These are phyloP conservation scores for Pteronura brasiliensis DNA, from an alignment of 2,113 vertebrate species.

Conservation along the genomic window DNA sequence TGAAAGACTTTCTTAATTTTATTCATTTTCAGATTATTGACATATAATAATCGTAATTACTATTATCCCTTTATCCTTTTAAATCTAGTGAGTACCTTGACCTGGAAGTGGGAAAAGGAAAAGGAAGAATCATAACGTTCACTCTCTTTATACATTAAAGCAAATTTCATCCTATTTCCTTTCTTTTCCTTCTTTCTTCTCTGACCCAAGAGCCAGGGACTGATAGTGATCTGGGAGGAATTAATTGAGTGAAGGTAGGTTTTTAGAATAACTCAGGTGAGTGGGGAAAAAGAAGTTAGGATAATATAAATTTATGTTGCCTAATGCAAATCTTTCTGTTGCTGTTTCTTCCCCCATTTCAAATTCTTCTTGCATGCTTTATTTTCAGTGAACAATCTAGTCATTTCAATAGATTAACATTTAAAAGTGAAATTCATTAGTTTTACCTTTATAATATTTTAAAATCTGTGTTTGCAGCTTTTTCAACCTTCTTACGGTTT, in stretches of 20 bases:
- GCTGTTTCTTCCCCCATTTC: neutral
- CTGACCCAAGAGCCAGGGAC: neutral
- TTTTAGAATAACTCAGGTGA: neutral
- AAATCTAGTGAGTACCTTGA: neutral
- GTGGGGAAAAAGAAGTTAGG: neutral
- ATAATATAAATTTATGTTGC: neutral
- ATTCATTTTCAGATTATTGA: neutral
- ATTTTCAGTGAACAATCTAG: neutral
- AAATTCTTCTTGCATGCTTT: neutral
- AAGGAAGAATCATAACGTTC: neutral
- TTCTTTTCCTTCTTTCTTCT: neutral
- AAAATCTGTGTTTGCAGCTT: constrained; percentile 69
- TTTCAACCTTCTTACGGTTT: constrained; percentile 77
- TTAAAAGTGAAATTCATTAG: neutral
- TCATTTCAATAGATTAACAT: neutral
- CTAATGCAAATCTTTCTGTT: neutral
- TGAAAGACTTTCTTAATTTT: neutral
- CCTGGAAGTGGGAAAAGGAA: neutral
- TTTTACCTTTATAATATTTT: constrained; percentile 18
- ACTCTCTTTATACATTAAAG: neutral
- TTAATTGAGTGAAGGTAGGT: neutral
- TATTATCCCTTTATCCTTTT: neutral
- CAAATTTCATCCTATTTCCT: neutral
- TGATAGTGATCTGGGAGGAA: neutral
- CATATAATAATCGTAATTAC: neutral